A percentile compares a stretch with the other conserved stretches of the same genome.
Conservation (phyloP, 2,113 vertebrate genomes). For the Chaenocephalus aceratus region DNA sequence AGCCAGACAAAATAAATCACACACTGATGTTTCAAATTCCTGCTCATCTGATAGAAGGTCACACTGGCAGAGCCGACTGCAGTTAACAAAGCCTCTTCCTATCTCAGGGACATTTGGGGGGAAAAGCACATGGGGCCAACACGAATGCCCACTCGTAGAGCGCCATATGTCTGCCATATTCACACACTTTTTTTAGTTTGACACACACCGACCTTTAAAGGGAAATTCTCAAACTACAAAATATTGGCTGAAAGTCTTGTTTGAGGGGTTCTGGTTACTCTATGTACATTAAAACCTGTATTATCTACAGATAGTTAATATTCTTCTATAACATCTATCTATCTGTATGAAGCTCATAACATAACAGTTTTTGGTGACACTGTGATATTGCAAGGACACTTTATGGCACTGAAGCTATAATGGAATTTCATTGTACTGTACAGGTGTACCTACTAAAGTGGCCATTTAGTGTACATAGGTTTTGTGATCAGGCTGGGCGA, state of each 20-base stretch:
- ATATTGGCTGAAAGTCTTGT: constrained; percentile 15
- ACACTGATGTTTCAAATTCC: constrained; percentile 47
- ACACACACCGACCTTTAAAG: constrained; percentile 56
- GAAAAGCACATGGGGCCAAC: constrained; percentile 48
- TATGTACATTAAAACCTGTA: too few relatives aligned
- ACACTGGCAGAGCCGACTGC: constrained; percentile 24
- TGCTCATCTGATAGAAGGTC: constrained; percentile 58
- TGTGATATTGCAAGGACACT: too few relatives aligned
- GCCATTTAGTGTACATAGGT: background rate
- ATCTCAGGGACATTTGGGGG: constrained; percentile 47
- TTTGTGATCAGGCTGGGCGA: background rate
- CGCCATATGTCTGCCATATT: constrained; percentile 40
- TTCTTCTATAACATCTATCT: too few relatives aligned
- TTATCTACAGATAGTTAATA: too few relatives aligned
- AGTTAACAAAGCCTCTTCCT: constrained; percentile 49
- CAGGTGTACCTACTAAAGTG: background rate
- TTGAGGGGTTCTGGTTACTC: background rate
- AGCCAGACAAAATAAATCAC: constrained; percentile 33
- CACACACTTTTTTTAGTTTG: background rate
- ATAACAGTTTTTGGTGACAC: too few relatives aligned
- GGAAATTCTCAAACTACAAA: constrained; percentile 30
- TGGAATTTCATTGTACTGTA: too few relatives aligned
- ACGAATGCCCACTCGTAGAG: constrained; percentile 35
- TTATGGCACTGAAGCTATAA: too few relatives aligned
- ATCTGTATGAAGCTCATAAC: too few relatives aligned